Conservation (phyloP, 1,140 invertebrate genomes). For the Bombus cullumanus region DNA sequence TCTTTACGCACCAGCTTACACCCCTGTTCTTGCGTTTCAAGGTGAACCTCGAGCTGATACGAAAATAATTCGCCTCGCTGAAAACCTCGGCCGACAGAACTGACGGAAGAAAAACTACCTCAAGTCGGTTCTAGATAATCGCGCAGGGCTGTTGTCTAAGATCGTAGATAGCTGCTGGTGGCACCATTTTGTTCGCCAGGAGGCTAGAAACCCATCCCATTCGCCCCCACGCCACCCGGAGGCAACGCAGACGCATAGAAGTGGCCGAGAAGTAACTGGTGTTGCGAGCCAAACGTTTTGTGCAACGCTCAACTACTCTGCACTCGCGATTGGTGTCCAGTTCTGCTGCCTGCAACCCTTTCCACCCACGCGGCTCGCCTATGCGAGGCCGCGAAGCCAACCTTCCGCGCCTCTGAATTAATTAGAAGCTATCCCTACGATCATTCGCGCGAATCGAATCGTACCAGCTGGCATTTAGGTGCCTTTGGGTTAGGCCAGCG, state of each 20-base stretch:
- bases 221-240: background rate
- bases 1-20: too few species aligned
- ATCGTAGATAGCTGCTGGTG: background rate
- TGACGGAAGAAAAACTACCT: too few species aligned
- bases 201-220: background rate
- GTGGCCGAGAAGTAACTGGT: background rate
- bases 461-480: too few species aligned
- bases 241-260: conserved; percentile 41
- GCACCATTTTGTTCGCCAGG: conserved; percentile 36
- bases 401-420: conserved; percentile 61
- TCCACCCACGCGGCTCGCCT: conserved; percentile 43
- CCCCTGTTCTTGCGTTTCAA: too few species aligned
- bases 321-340: conserved; percentile 40
- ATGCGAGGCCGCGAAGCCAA: conserved; percentile 28
- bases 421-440: conserved; percentile 52
- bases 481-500: too few species aligned
- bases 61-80: too few species aligned
- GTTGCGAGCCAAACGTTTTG: background rate
- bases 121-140: too few species aligned
- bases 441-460: conserved; percentile 59
- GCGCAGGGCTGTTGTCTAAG: too few species aligned
- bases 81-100: too few species aligned
- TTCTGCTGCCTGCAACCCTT: conserved; percentile 52
- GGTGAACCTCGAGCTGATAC: too few species aligned
- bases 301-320: background rate